Base-by-base conservation (phyloP, 1,140 invertebrate species). In the Ganaspis sp. region DNA sequence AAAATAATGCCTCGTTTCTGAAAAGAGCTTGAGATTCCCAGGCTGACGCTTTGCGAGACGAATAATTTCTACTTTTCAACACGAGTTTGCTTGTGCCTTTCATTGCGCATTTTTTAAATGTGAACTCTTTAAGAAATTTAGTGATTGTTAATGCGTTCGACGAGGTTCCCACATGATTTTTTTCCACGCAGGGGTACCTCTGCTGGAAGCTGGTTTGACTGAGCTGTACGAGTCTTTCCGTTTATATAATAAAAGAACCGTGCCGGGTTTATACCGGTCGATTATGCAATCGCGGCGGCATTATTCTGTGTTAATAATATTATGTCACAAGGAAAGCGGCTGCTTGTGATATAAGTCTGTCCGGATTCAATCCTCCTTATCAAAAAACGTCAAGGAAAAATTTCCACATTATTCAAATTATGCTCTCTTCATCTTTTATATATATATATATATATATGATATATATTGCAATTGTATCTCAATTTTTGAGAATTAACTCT, bases 291-390 rank as follows among this genome's bases (percentile, higher is more conserved):
- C 54, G 75, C 81, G 80, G 77, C 82, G 81, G 85, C 79, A 86
- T 87, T 89, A 87, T 87, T 88, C 87, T 89, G 83, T 84, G 86
- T 89, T 89, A 87, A 88, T 88, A 88, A 88, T 89, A 88, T 89
- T 89, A 89, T 89, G 85, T 89, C 86, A 87, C 85, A 84, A 87
- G 85, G 87, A 89, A 87, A 89, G 87, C 82, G 83, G 80, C 79
- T 81, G 75, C 83, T 86, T 85, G 85, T 83, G 86, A 80, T 76
- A 80, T 83, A 83, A 83, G 79, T 77, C 79, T 79, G 77, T 74
- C 23, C 23, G 58, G 23, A 64, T 64, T 64, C 58, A 34, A 34
- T 64, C 58, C 26, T 12, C 23, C 58, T 64, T 64, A 64, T 64
- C 58, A 64, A 26, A 9, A 54, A 21, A 23, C 53, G 19, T 5